Conservation (phyloP, 2,113 vertebrate genomes). For the Irena cyanogastra region DNA sequence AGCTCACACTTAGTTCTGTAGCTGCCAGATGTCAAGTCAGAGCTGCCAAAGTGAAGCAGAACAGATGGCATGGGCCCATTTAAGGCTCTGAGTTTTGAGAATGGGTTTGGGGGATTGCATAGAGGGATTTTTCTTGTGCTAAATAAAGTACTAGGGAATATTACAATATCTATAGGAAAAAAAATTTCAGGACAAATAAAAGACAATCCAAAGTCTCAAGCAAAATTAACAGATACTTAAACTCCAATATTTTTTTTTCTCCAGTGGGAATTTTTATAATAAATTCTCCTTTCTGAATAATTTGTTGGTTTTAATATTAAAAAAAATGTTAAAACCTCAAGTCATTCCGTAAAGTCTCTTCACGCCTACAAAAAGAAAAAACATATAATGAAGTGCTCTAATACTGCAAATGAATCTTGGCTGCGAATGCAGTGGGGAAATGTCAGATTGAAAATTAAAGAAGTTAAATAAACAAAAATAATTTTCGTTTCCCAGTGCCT, state of each 20-base stretch:
- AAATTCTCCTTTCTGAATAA: neutral
- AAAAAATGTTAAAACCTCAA: neutral
- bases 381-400: neutral
- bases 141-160: neutral
- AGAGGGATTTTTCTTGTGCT: neutral
- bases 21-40: constrained; percentile 27
- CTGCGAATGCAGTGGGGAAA: neutral
- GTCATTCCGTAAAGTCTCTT: neutral
- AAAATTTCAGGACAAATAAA: neutral
- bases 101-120: neutral
- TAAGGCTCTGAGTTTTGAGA: neutral
- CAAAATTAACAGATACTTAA: neutral
- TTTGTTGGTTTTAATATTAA: neutral
- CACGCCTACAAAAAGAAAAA: neutral
- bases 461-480: neutral
- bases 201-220: neutral
- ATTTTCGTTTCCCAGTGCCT: neutral
- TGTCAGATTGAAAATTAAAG: neutral
- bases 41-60: constrained; percentile 35
- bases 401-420: neutral
- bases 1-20: neutral
- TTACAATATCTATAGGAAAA: neutral
- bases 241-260: neutral
- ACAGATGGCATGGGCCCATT: constrained; percentile 22
- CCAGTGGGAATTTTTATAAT: neutral